Evolutionary conservation across 2,113 vertebrate species (phyloP).

Genomic region (Malurus melanocephalus): DNA sequence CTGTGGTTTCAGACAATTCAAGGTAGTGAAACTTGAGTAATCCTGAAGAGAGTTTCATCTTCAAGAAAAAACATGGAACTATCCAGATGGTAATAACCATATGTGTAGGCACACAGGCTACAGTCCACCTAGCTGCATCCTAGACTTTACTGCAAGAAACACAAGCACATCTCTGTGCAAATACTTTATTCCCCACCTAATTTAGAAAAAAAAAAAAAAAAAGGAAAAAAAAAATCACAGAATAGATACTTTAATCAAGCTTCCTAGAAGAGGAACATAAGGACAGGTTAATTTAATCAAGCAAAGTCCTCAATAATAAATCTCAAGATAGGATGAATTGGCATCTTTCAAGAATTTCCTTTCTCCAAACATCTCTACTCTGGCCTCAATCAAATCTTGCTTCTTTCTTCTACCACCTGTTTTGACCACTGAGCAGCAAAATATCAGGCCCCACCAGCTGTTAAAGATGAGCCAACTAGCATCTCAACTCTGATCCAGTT

Average conservation of each 20-base stretch:
- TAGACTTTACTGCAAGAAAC: background rate
- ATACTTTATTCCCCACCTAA: background rate
- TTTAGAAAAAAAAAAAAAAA: background rate
- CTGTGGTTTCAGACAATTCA: background rate
- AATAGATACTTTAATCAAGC: background rate
- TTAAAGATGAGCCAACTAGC: background rate
- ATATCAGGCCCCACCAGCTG: background rate
- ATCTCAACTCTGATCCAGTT: background rate
- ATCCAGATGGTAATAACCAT: background rate
- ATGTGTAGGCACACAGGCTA: background rate
- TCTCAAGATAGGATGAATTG: background rate
- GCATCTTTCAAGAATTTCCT: background rate
- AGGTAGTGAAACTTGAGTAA: background rate
- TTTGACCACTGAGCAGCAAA: background rate
- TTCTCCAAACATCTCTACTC: background rate
- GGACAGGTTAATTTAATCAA: background rate
- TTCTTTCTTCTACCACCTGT: background rate
- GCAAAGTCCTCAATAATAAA: background rate
- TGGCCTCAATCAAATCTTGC: background rate
- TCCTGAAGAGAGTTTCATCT: background rate
- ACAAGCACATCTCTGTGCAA: background rate
- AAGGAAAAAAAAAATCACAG: background rate
- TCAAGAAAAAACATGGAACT: background rate
- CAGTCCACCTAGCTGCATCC: background rate
- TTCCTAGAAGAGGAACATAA: background rate